A percentile compares a stretch with the other conserved stretches of the same genome.
Evolutionary conservation across 2,113 vertebrate genomes (phyloP).

Genomic region (Pachycephala philippinensis): DNA sequence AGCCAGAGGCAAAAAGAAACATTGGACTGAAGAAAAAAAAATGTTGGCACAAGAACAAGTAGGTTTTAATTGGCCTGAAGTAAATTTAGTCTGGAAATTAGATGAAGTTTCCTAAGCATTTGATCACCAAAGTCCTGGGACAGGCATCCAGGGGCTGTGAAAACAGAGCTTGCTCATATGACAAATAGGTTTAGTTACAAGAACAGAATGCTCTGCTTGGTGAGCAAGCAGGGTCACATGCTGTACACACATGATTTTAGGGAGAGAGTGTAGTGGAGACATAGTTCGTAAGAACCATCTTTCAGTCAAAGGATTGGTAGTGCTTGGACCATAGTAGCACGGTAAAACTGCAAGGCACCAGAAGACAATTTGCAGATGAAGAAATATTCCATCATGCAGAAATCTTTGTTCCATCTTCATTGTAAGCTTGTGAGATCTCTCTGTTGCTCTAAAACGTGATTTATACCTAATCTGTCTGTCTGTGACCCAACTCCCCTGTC

Average conservation of each 20-base stretch:
- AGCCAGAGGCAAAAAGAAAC: slow-evolving; percentile 22
- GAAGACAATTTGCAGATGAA: neutral
- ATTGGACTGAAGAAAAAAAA: neutral
- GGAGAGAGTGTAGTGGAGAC: neutral
- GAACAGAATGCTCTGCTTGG: neutral
- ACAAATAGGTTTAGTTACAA: neutral
- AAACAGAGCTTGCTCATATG: neutral
- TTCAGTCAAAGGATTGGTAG: neutral
- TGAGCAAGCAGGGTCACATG: neutral
- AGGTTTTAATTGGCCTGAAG: slow-evolving; percentile 37
- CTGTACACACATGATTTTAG: neutral
- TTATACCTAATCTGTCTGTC: neutral
- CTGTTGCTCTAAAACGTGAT: neutral
- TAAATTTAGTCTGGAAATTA: slow-evolving; percentile 56
- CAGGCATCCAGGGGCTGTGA: neutral
- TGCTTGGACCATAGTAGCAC: neutral
- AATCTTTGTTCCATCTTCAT: neutral
- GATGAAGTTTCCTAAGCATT: slow-evolving; percentile 10
- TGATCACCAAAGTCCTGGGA: neutral
- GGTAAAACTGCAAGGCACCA: neutral
- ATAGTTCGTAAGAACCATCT: neutral
- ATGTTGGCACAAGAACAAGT: slow-evolving; percentile 2
- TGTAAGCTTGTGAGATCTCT: neutral
- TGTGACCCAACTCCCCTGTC: neutral
- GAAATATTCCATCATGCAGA: neutral